phyloP scores from a whole-genome alignment of 1,140 invertebrate species.

The Trichogramma pretiosum region DNA sequence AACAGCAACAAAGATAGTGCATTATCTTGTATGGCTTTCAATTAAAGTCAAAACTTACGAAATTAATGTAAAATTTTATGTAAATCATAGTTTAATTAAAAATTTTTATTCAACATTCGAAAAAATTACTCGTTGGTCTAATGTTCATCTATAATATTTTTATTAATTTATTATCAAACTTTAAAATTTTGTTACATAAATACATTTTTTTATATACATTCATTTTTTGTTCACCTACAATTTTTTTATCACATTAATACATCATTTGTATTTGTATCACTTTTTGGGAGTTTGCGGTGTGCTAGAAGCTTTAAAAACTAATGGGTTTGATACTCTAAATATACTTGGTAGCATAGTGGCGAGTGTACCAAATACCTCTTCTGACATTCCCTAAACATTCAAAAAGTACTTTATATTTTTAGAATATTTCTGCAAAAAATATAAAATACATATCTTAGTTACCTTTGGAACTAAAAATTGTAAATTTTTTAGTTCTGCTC shows the following conservation, averaged over 20 bases:
- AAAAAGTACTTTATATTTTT: background rate
- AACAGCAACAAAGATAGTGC: too few relatives aligned
- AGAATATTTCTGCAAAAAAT: background rate
- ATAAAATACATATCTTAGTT: conserved; percentile 18
- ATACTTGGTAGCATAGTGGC: conserved; percentile 83
- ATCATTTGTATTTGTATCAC: conserved; percentile 21
- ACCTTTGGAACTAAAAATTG: conserved; percentile 76
- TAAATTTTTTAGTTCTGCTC: conserved; percentile 79
- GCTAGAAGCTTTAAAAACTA: conserved; percentile 54
- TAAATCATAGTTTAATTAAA: too few relatives aligned
- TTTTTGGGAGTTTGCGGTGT: conserved; percentile 43
- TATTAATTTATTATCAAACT: too few relatives aligned
- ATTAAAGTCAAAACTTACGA: too few relatives aligned
- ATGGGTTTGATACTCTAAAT: conserved; percentile 82
- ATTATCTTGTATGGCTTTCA: too few relatives aligned
- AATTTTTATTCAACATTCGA: conserved; percentile 1
- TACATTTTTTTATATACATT: background rate
- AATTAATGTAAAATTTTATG: too few relatives aligned
- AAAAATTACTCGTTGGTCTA: too few relatives aligned
- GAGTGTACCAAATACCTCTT: conserved; percentile 74
- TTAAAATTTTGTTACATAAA: background rate
- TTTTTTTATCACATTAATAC: background rate
- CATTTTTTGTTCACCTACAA: too few relatives aligned
- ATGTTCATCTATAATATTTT: too few relatives aligned
- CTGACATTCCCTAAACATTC: conserved; percentile 68